Evolutionary conservation across 1,140 invertebrate species (phyloP), one percentile per base, ranked within the genome.

Genomic region (Macrocentrus cingulum): DNA sequence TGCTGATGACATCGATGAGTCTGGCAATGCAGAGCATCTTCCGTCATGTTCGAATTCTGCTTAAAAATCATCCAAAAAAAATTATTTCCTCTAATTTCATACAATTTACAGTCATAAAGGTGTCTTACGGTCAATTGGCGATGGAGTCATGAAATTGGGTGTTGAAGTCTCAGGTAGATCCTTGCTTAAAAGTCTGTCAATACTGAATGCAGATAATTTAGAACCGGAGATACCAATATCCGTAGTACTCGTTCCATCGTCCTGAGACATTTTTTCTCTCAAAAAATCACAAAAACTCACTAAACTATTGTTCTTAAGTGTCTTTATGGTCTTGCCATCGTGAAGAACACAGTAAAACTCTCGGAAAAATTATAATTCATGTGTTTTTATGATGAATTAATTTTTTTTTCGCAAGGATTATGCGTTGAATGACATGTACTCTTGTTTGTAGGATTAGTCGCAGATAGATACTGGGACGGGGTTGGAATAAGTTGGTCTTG

Each of bases 151-250:
- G 37, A 22, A 45, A 51, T 41, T 42, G 20, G 0, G 15, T 37
- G 15, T 36, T 63, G 0, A 71, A 72, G 7, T 71, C 71, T 5
- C n/a, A 1, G 29, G 32, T 8, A 19, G 18, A 20, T 51, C 49
- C 37, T 51, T 51, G 6, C 49, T 51, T 49, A 77, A 56, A 19
- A 77, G 58, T 59, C 75, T 72, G 36, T 77, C 75, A 49, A 77
- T 77, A 46, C 75, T 77, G 32, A 77, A 77, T 6, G 67, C 65
- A 4, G 69, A 68, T 20, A 68, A 54, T 62, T 64, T 75, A 0
- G 61, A 41, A 36, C 44, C 62, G 19, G 23, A 15, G 18, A 48
- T 48, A 19, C 36, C 13, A n/a, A 8, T 37, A 16, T 52, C 20
- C 44, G 62, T 0, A 23, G 34, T n/a, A 19, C 56, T 54, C 55